Conservation (phyloP, 1,140 invertebrate genomes). For the Oscheius sp. region DNA sequence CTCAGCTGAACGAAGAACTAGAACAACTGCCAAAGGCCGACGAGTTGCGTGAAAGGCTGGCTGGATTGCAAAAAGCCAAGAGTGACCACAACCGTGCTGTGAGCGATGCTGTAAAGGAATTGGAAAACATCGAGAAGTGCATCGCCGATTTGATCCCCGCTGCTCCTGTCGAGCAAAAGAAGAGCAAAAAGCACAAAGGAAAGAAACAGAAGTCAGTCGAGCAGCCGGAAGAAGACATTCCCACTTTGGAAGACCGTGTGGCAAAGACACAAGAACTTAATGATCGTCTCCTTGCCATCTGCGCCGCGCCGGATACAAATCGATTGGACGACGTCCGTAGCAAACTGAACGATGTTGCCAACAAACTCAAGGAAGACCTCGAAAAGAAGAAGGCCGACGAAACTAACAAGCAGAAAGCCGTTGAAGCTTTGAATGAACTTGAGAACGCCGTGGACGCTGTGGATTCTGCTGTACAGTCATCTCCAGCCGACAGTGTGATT, state of each 20-base stretch:
- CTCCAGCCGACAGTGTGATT: background rate
- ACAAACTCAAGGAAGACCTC: slow-evolving; percentile 9
- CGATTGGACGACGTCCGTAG: background rate
- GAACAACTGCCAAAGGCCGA: background rate
- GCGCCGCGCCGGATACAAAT: background rate
- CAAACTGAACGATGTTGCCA: slow-evolving; percentile 10
- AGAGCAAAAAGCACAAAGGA: slow-evolving; percentile 1
- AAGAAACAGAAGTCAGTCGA: background rate
- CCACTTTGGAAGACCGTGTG: background rate
- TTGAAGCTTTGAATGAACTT: background rate
- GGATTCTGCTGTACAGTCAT: background rate
- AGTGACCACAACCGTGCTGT: slow-evolving; percentile 28
- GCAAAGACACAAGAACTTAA: background rate
- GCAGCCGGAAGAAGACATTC: background rate
- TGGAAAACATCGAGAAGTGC: slow-evolving; percentile 25
- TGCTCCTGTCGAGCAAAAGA: background rate
- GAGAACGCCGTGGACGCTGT: slow-evolving; percentile 10
- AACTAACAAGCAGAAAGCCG: slow-evolving; percentile 18
- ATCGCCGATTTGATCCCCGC: background rate
- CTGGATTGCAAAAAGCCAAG: background rate
- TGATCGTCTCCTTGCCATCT: background rate
- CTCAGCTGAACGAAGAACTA: background rate
- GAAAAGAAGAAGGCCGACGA: slow-evolving; percentile 32
- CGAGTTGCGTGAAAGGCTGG: background rate
- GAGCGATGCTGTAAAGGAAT: slow-evolving; percentile 33